Evolutionary conservation across 2,113 vertebrate genomes (phyloP), one percentile per base, ranked within the genome.

Genomic region (Talpa occidentalis): DNA sequence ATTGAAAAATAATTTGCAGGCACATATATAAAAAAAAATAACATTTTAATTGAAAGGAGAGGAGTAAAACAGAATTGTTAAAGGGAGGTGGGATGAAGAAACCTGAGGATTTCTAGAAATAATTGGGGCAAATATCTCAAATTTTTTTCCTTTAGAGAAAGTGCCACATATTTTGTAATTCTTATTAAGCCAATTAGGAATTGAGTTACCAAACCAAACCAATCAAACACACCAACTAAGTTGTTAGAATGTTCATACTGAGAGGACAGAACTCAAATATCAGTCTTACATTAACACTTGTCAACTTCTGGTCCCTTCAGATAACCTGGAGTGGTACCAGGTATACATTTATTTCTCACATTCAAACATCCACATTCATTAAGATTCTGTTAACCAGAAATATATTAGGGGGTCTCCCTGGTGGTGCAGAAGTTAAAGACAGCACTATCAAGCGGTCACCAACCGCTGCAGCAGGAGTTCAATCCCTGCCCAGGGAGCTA

Each of bases 1-100:
- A 74, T 32, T 30, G 10, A 12, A 82, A 84, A 96, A 32, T 69
- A 90, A 82, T 77, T 93, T 91, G 60, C 52, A 77, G 14, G 16
- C 6, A 67, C 60, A 85, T 60, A 86, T 77, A 86, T 17, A 28
- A 77, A 70, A 49, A 73, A 10, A 67, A 44, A 4, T 4, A 47
- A 83, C 81, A 70, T 26, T 37, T 62, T 84, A 94, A 56, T 22
- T 72, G 42, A 77, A 69, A 64, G 19, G n/a, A 78, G 49, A 83
- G 0, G 21, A 90, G n/a, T 62, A 10, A 78, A 70, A 81, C 47
- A 78, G 2, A 78, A 64, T 64, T 80, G 11, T 79, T 40, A 76
- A 30, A 78, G 11, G 32, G 19, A 59, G 37, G 8, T 88, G 28
- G 10, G 6, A 80, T 54, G 11, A 90, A 79, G 22, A 78, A 49